Base-by-base conservation (phyloP, 1,140 invertebrate species). In the Platorchestia sp. region DNA sequence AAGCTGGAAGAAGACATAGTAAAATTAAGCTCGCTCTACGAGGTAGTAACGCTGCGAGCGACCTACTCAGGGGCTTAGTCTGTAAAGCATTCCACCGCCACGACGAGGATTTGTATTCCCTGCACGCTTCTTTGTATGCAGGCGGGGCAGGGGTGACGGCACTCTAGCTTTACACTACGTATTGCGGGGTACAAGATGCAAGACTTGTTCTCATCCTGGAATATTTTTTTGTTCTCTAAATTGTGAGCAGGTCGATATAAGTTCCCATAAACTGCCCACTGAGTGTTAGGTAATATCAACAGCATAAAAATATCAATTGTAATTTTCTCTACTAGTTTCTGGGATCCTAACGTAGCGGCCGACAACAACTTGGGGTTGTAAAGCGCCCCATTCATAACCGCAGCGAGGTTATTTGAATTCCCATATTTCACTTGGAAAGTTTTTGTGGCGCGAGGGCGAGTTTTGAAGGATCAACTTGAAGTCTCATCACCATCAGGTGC, bases 401-500 rank as follows among this genome's bases (percentile, higher is more conserved):
- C 59, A 75, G 59, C 59, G 36, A 75, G 3, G 14, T 36, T 3
- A 75, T 75, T 22, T 75, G 27, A 75, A 75, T 75, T 75, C 59
- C 59, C 27, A 22, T 22, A 75, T 75, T 75, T 27, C 10, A 75
- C 59, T 36, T 75, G 27, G 36, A 75, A 75, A 22, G 59, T 75
- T 75, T 75, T 75, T 75, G 59, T 75, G 59, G 59, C 14, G 59
- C 59, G 36, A 90, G 87, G 87, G 87, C 41, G 87, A 90, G 41
- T 90, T 90, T 90, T 90, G 44, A 90, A 90, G 44, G 19, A 27
- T 44, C 41, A 90, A 19, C 41, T 90, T 90, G 87, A 90, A 45
- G 91, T 7, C 91, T 93, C 91, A 93, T 93, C 91, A 93, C 27
- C 91, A 93, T 45, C 91, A 45, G 40, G 43, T 93, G 91, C 44